Evolutionary conservation across 2,888 invertebrate species (phyloP).

Genomic region (Sinhomidia bicolor): DNA sequence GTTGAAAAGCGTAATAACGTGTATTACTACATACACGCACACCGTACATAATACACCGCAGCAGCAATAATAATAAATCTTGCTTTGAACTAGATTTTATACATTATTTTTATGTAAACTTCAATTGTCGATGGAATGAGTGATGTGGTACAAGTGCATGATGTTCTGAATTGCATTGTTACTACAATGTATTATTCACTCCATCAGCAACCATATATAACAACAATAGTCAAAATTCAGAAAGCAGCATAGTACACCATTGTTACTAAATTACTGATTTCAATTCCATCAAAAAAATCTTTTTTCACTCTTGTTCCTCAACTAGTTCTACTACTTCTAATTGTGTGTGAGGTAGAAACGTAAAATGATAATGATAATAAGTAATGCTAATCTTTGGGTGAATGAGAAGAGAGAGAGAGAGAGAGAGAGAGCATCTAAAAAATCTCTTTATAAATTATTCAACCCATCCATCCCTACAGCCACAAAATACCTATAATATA

Average conservation of each 20-base stretch:
- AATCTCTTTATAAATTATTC: conserved; percentile 57
- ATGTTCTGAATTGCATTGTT: conserved; percentile 6
- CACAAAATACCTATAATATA: background rate
- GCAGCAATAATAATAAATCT: background rate
- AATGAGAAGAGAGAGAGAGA: no score
- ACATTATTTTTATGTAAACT: background rate
- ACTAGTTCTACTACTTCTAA: background rate
- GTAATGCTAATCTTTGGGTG: no score
- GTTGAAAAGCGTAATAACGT: conserved; percentile 21
- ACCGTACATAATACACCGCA: background rate
- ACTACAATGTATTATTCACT: background rate
- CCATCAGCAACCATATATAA: no score
- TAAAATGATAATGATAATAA: no score
- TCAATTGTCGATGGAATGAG: background rate
- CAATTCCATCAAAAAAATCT: background rate
- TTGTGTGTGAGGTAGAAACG: no score
- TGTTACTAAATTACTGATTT: background rate
- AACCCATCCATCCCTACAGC: background rate
- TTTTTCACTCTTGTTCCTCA: conserved; percentile 2
- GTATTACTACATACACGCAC: conserved; percentile 3
- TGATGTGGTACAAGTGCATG: conserved; percentile 36
- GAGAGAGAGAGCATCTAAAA: conserved; percentile 16
- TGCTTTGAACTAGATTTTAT: conserved; percentile 26
- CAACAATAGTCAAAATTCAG: background rate
- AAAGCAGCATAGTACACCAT: background rate